These are phyloP conservation scores for Lycocerus yunnanus DNA, from an alignment of 2,888 invertebrate genomes.

Conservation along the genomic window DNA sequence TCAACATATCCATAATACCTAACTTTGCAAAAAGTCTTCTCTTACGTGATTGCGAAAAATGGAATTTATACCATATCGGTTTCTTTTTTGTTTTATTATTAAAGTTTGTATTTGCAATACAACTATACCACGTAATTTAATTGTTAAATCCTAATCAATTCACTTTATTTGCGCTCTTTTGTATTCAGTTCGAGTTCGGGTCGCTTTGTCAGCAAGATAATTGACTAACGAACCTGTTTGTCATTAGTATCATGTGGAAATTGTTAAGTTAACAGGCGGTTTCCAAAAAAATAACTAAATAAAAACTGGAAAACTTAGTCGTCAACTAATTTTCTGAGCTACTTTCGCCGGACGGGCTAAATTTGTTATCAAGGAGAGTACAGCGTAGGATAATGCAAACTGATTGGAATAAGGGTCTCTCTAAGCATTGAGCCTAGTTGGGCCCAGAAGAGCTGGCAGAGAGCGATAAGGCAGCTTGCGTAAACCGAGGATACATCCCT, in stretches of 20 bases:
- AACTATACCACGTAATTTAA: conserved; percentile 19
- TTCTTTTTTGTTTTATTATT: background rate
- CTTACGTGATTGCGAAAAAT: background rate
- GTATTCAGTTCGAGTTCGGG: conserved; percentile 29
- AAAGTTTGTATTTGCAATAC: background rate
- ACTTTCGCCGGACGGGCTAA: conserved; percentile 31
- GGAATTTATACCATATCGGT: background rate
- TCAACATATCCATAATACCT: conserved; percentile 21
- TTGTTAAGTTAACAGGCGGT: conserved; percentile 8
- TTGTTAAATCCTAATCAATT: conserved; percentile 20
- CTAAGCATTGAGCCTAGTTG: conserved; percentile 44
- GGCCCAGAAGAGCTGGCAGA: conserved; percentile 51
- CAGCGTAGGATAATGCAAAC: conserved; percentile 52
- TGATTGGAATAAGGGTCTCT: conserved; percentile 51
- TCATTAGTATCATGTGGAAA: conserved; percentile 29
- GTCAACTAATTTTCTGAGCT: conserved; percentile 23
- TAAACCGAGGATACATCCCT: conserved; percentile 43
- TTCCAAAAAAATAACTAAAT: background rate
- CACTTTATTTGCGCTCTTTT: conserved; percentile 13
- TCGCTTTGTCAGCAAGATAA: conserved; percentile 34
- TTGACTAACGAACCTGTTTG: conserved; percentile 36
- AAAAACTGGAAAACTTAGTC: background rate
- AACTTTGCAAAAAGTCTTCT: background rate
- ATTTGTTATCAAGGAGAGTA: conserved; percentile 41
- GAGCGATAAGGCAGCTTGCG: conserved; percentile 51